A percentile compares a stretch with the other conserved stretches of the same genome.
Evolutionary conservation across 2,888 invertebrate species (phyloP).

Genomic region (Tachina lurida): DNA sequence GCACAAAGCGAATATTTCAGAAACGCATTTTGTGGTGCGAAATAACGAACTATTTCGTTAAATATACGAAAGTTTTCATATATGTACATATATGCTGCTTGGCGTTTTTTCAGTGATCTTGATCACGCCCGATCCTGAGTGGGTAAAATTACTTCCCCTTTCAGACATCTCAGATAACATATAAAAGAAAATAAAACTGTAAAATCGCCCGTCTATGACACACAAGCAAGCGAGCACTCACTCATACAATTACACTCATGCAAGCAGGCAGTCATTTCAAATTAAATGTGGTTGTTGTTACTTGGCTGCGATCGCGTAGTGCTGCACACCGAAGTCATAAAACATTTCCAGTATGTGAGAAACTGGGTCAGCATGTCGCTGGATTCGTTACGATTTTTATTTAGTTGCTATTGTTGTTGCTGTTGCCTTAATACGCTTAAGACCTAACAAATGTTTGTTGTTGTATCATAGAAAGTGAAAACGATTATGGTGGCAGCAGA

Average conservation of each 20-base stretch:
- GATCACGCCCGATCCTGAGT: too few species aligned
- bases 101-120: too few species aligned
- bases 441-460: constrained; percentile 62
- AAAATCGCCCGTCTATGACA: constrained; percentile 28
- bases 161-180: neutral
- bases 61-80: too few species aligned
- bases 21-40: too few species aligned
- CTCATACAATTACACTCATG: neutral
- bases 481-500: constrained; percentile 70
- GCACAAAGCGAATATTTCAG: too few species aligned
- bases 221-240: constrained; percentile 26
- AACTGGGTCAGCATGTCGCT: constrained; percentile 81
- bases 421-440: constrained; percentile 62
- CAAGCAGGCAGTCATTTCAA: constrained; percentile 39
- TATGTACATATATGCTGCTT: too few species aligned
- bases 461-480: constrained; percentile 73
- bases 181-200: neutral
- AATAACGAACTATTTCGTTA: too few species aligned
- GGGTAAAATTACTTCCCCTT: neutral
- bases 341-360: constrained; percentile 74
- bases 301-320: constrained; percentile 31
- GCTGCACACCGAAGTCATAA: constrained; percentile 55
- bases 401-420: constrained; percentile 48
- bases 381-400: constrained; percentile 65
- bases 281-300: constrained; percentile 1